Evolutionary conservation across 2,888 invertebrate species (phyloP).

Genomic region (Ophraella communa): DNA sequence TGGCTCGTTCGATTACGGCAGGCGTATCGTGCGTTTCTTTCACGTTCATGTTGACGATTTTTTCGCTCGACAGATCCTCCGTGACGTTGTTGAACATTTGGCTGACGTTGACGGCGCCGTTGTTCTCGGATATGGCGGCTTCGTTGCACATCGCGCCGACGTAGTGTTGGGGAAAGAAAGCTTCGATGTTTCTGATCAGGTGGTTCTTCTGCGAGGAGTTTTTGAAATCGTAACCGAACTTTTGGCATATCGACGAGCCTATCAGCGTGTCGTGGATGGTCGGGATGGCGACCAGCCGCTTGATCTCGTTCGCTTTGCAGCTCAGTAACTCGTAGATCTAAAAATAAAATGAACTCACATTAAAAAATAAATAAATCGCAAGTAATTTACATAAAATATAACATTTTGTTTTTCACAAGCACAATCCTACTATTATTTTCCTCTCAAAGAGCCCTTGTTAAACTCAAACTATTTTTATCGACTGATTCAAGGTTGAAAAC

Average conservation of each 20-base stretch:
- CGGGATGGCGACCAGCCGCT: conserved; percentile 66
- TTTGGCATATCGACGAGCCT: conserved; percentile 67
- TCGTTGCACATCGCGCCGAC: conserved; percentile 81
- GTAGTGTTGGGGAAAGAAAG: conserved; percentile 71
- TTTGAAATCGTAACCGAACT: conserved; percentile 69
- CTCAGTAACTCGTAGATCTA: conserved; percentile 76
- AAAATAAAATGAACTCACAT: too few species aligned
- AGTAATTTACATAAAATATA: too few species aligned
- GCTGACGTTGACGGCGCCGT: conserved; percentile 71
- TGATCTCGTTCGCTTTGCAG: conserved; percentile 70
- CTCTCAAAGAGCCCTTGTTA: too few species aligned
- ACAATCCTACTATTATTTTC: too few species aligned
- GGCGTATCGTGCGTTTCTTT: neutral
- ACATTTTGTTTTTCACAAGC: too few species aligned
- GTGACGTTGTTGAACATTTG: conserved; percentile 54
- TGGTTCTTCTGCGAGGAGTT: conserved; percentile 47
- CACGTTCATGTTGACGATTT: conserved; percentile 38
- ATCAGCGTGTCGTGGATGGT: conserved; percentile 69
- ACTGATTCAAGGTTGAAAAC: too few species aligned
- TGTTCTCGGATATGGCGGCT: conserved; percentile 71
- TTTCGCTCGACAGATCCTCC: conserved; percentile 36
- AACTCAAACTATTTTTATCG: too few species aligned
- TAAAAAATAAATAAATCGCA: too few species aligned
- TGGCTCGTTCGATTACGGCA: neutral
- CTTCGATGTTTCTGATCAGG: conserved; percentile 55